phyloP scores from a whole-genome alignment of 2,888 invertebrate species.

The Fragum whitleyi region DNA sequence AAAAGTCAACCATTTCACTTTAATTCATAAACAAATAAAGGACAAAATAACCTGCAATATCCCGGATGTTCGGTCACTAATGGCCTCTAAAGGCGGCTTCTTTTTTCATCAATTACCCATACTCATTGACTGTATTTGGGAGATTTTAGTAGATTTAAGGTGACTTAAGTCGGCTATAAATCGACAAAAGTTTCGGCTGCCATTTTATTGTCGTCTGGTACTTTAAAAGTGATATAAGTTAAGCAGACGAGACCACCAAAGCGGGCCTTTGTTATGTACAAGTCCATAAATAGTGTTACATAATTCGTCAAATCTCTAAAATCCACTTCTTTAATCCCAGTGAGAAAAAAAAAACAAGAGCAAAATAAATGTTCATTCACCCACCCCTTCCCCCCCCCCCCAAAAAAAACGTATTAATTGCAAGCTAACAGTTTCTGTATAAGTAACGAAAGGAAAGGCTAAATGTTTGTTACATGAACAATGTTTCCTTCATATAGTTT shows the following conservation, averaged over 20 bases:
- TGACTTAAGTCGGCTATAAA: background rate
- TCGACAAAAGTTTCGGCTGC: background rate
- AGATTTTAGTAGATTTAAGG: background rate
- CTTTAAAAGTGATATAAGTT: background rate
- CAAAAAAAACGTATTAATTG: too few relatives aligned
- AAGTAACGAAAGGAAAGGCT: too few relatives aligned
- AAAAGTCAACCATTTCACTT: too few relatives aligned
- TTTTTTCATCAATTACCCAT: background rate
- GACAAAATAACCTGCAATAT: background rate
- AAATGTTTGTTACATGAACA: background rate
- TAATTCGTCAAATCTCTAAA: background rate
- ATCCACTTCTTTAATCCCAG: background rate
- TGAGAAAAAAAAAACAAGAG: too few relatives aligned
- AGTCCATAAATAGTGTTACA: background rate
- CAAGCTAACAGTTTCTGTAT: too few relatives aligned
- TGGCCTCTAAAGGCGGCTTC: background rate
- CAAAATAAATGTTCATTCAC: too few relatives aligned
- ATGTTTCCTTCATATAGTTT: background rate
- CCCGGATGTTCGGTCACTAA: background rate
- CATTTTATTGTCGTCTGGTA: constrained; percentile 4
- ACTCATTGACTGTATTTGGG: background rate
- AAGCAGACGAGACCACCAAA: constrained; percentile 1
- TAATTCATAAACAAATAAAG: constrained; percentile 4
- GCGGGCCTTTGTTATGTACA: background rate
- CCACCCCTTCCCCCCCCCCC: too few relatives aligned